A percentile compares a stretch with the other conserved stretches of the same genome.
These are phyloP conservation scores for Synergus gifuensis DNA, from an alignment of 2,888 invertebrate species.

Conservation along the genomic window DNA sequence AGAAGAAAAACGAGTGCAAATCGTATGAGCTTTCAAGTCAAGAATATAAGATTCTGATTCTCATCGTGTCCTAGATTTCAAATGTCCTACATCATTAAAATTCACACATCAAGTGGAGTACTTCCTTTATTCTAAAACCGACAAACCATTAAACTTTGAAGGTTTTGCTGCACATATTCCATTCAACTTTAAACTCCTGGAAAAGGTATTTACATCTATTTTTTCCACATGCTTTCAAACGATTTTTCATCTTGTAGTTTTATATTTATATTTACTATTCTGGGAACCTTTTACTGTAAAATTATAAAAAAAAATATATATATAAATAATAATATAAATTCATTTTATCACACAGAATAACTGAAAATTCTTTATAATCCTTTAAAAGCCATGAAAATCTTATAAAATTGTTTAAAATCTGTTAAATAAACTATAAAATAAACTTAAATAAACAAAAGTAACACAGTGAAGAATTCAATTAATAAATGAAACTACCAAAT, in stretches of 20 bases:
- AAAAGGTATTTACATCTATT: background rate
- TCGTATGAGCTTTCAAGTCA: conserved; percentile 21
- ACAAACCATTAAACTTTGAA: conserved; percentile 20
- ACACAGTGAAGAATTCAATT: too few relatives aligned
- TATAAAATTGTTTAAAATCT: too few relatives aligned
- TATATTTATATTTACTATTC: background rate
- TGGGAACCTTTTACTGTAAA: background rate
- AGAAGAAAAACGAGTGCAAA: conserved; percentile 4
- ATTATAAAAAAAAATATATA: too few relatives aligned
- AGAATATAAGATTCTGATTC: conserved; percentile 23
- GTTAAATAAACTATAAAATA: too few relatives aligned
- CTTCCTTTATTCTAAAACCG: conserved; percentile 16
- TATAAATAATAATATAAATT: too few relatives aligned
- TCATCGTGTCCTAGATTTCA: conserved; percentile 6
- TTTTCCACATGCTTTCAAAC: background rate
- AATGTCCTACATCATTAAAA: conserved; percentile 20
- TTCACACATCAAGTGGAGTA: conserved; percentile 16
- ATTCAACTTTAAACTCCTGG: background rate
- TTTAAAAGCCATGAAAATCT: too few relatives aligned
- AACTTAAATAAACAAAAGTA: too few relatives aligned
- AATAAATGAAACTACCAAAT: too few relatives aligned
- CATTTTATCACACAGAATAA: too few relatives aligned
- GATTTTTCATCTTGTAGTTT: background rate
- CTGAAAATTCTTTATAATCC: too few relatives aligned
- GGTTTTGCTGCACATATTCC: conserved; percentile 20